Evolutionary conservation across 2,113 vertebrate species (phyloP), one percentile per base, ranked within the genome.

Genomic region (Pyrgilauda ruficollis): DNA sequence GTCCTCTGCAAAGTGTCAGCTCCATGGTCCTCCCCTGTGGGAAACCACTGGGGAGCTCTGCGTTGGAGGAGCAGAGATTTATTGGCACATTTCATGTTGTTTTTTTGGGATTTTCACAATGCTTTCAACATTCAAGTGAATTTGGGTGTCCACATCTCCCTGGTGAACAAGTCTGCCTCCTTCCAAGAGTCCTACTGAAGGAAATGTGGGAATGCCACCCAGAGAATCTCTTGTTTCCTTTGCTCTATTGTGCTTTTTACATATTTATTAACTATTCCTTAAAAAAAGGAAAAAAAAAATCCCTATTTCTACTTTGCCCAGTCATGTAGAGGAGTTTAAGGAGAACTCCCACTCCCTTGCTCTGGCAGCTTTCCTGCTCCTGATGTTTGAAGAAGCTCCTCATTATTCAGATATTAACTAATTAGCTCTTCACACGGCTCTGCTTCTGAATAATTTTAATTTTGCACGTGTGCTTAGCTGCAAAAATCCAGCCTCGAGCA

Each of bases 61-160:
- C 6, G 3, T 27, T 9, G 8, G 7, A 8, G 55, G 19, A 72
- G 13, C 11, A 6, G 16, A 27, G 55, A 26, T 53, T 56, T 56
- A 0, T 59, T 13, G 7, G 9, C 28, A 1, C 9, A 2, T 31
- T 55, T 9, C 4, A 4, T 6, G 28, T 3, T 24, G 30, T 4
- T 31, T 27, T 28, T 12, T 35, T 10, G 30, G 16, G 5, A 27
- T 53, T 72, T 11, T 20, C 52, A 73, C 39, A 27, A 15, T 15
- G 16, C 30, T 73, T 43, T n/a, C 52, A 15, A 4, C 70, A 21
- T 27, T 2, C 3, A 2, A 33, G 41, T 16, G 63, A 9, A 12
- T 66, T 58, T 58, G 41, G 10, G 39, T 35, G 41, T 56, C 18
- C 52, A 16, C 31, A n/a, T 74, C 41, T 23, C 37, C 30, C 52